phyloP scores from a whole-genome alignment of 2,113 vertebrate species.

The Cephalopterus ornatus region DNA sequence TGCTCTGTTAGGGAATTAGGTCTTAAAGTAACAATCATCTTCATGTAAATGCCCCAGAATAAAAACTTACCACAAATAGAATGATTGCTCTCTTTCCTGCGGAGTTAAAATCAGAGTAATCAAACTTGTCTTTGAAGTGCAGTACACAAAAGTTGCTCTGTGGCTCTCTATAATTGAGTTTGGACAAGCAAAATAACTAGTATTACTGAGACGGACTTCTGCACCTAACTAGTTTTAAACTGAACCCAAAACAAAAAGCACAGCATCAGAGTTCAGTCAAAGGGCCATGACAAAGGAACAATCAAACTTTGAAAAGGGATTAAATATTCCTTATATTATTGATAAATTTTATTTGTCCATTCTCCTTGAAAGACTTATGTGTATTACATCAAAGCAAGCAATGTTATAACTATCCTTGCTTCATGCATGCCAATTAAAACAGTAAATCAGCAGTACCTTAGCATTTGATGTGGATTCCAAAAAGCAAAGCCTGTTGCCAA shows the following conservation, averaged over 20 bases:
- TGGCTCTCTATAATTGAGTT: not conserved
- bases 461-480: constrained; percentile 96
- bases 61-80: not conserved
- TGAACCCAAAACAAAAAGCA: not conserved
- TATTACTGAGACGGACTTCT: not conserved
- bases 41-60: not conserved
- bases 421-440: not conserved
- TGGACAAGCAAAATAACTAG: not conserved
- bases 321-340: not conserved
- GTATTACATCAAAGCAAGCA: not conserved
- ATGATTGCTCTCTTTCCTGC: not conserved
- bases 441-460: constrained; percentile 81
- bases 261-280: not conserved
- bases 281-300: not conserved
- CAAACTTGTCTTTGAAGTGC: not conserved
- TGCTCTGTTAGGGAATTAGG: not conserved
- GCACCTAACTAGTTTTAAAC: not conserved
- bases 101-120: not conserved
- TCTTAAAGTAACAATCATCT: not conserved
- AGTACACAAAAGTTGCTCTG: not conserved
- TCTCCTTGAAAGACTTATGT: not conserved
- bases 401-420: not conserved
- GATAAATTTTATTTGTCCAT: not conserved
- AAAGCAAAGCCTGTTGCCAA: constrained; percentile 96
- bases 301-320: not conserved